phyloP scores from a whole-genome alignment of 1,140 invertebrate species.

The Neodiprion fabricii region DNA sequence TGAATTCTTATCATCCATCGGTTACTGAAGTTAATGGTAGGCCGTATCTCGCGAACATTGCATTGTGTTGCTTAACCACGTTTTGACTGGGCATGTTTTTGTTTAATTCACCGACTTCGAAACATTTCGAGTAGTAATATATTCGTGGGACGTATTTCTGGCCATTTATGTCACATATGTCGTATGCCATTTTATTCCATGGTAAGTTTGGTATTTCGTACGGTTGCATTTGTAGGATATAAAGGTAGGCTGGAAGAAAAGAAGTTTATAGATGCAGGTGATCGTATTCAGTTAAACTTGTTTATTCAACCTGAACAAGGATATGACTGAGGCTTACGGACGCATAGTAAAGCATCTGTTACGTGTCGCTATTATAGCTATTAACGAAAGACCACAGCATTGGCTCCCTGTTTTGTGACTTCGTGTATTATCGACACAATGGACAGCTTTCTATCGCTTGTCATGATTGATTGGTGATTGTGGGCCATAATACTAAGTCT shows the following conservation, averaged over 20 bases:
- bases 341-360: too few species aligned
- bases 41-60: constrained; percentile 50
- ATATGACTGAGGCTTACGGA: too few species aligned
- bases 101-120: constrained; percentile 23
- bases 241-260: too few species aligned
- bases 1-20: constrained; percentile 58
- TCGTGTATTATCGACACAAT: constrained; percentile 43
- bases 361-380: too few species aligned
- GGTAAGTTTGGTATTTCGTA: constrained; percentile 17
- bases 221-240: too few species aligned
- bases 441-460: constrained; percentile 50
- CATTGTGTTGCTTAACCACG: constrained; percentile 38
- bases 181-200: constrained; percentile 41
- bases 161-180: constrained; percentile 46
- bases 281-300: too few species aligned
- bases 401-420: constrained; percentile 23
- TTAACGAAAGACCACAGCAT: too few species aligned
- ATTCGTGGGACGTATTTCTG: constrained; percentile 45
- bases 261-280: too few species aligned
- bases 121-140: constrained; percentile 34
- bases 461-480: constrained; percentile 55
- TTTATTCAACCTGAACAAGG: too few species aligned
- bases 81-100: constrained; percentile 23
- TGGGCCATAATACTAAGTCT: constrained; percentile 55
- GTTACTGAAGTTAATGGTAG: constrained; percentile 51